Evolutionary conservation across 2,888 invertebrate genomes (phyloP), one percentile per base, ranked within the genome.

Genomic region (Eilema depressum): DNA sequence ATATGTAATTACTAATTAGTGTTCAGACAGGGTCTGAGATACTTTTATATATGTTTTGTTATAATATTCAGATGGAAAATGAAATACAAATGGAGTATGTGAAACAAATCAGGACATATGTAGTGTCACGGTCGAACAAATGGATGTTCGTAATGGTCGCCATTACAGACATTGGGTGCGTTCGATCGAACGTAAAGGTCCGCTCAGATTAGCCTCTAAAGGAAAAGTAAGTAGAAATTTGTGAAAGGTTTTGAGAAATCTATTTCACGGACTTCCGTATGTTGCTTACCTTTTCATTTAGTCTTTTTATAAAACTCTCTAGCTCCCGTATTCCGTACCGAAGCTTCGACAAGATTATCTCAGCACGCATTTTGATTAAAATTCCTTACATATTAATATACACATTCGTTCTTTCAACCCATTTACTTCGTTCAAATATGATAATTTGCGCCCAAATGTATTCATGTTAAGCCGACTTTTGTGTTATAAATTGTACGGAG

Each of bases 121-220:
- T 92, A 89, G 79, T 87, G 88, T 89, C 88, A 90, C 90, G 91
- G 86, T 87, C 88, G 87, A 92, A 88, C 90, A 88, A 92, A 90
- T 90, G 91, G 91, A 93, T 92, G 91, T 88, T 81, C 89, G 86
- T 93, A 93, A 91, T 93, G 92, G 92, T 85, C 69, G 85, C 92
- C 91, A 93, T 93, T 92, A 92, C 89, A 87, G 86, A 89, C 90
- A 90, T 92, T 91, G 91, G 91, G 91, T 89, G 89, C 89, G 91
- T 89, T 88, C 91, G 88, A 92, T 92, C 91, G 90, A 88, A 91
- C 89, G 90, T 83, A 89, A 90, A 92, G 93, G 91, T 88, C 80
- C 69, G 12, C 25, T 72, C 79, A 87, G 89, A 90, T 89, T 89
- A 86, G 82, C 84, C 84, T 81, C 83, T 84, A 84, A 86, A 86